These are phyloP conservation scores for Hanleya hanleyi DNA, from an alignment of 2,888 invertebrate species.

Conservation along the genomic window DNA sequence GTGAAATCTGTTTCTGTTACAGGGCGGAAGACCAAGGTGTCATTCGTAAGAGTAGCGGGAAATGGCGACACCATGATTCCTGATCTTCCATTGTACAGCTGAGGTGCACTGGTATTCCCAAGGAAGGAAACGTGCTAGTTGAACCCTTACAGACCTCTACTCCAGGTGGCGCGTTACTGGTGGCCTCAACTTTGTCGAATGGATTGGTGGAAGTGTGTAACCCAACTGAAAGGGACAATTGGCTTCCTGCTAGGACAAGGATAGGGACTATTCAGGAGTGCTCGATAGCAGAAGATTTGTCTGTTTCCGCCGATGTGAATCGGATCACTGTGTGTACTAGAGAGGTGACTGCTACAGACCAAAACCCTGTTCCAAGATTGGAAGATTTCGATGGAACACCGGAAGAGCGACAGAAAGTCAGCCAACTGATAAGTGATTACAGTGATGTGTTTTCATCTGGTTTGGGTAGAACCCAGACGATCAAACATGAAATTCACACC, in stretches of 20 bases:
- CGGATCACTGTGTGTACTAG: not conserved
- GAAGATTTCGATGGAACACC: not conserved
- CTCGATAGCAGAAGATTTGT: not conserved
- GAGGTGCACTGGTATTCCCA: too few relatives aligned
- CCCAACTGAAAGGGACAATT: not conserved
- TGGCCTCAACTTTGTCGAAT: not conserved
- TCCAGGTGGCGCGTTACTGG: too few relatives aligned
- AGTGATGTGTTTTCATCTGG: not conserved
- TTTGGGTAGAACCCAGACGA: too few relatives aligned
- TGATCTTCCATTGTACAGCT: too few relatives aligned
- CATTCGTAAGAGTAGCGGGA: too few relatives aligned
- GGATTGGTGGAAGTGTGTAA: not conserved
- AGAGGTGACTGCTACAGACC: not conserved
- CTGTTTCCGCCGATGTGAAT: not conserved
- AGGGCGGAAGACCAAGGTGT: too few relatives aligned
- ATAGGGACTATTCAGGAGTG: not conserved
- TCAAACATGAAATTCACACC: constrained; percentile 4
- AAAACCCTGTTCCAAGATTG: not conserved
- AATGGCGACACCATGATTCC: too few relatives aligned
- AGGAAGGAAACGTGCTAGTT: too few relatives aligned
- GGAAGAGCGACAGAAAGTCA: not conserved
- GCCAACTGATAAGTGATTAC: not conserved
- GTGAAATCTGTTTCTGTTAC: too few relatives aligned
- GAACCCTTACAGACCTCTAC: too few relatives aligned
- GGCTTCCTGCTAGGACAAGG: not conserved